These are phyloP conservation scores for Sphyrna mokarran DNA, from an alignment of 2,113 vertebrate genomes.

Conservation along the genomic window DNA sequence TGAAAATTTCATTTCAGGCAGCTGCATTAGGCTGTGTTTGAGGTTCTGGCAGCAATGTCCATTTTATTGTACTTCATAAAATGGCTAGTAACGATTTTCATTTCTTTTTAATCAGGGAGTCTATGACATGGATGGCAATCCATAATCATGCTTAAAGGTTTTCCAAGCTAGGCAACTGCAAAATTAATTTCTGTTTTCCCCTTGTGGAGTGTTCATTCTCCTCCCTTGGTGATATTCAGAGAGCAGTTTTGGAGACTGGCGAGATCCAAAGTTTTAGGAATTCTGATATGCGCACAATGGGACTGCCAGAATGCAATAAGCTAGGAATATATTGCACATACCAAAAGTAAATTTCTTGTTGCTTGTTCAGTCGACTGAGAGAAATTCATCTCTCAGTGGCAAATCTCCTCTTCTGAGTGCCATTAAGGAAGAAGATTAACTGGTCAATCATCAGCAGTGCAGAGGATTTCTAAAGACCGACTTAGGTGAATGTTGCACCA, in stretches of 20 bases:
- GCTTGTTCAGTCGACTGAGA: not conserved
- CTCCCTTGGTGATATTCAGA: not conserved
- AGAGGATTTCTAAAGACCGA: not conserved
- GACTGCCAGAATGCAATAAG: not conserved
- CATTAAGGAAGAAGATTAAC: not conserved
- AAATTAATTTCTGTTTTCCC: not conserved
- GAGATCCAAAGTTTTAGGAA: not conserved
- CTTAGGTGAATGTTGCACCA: not conserved
- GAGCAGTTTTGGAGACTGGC: not conserved
- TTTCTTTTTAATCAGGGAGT: not conserved
- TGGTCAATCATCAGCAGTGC: not conserved
- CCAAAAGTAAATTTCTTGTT: not conserved
- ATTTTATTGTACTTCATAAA: conserved; percentile 5
- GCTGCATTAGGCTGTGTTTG: not conserved
- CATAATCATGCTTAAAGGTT: not conserved
- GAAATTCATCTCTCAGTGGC: not conserved
- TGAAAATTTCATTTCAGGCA: conserved; percentile 11
- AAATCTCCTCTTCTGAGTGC: not conserved
- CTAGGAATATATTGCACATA: not conserved
- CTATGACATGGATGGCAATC: not conserved
- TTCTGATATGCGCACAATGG: not conserved
- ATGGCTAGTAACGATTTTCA: not conserved
- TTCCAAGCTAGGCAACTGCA: not conserved
- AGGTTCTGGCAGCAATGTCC: not conserved
- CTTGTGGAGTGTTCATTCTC: not conserved